Base-by-base conservation (phyloP, 2,113 vertebrate genomes). In the Hirundichthys speculiger region DNA sequence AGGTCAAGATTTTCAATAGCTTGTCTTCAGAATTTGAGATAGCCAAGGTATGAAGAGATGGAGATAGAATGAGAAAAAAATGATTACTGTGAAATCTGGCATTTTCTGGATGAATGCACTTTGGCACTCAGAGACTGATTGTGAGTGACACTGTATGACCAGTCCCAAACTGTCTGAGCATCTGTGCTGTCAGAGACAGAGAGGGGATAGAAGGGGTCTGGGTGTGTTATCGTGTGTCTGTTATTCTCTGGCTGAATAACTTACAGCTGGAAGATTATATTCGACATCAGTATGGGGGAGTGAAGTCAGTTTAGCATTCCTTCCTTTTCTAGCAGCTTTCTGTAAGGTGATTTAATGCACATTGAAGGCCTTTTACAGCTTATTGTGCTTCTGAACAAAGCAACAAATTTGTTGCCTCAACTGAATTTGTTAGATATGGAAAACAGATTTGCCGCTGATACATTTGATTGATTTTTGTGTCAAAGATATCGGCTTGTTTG, bases 41-140 rank as follows among this genome's bases (percentile, higher is more conserved):
- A 69, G 70, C 39, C 45, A 34, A 75, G 59, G 78, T 69, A 77
- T 67, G 73, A 84, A 69, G 78, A 77, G 73, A 82, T 64, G 67
- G 79, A 73, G 81, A 83, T 80, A 63, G 84, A 87, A 81, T 75
- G 74, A 79, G 78, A 80, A 59, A 80, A n/a, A 86, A 83, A 80
- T 80, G 84, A 89, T 90, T 89, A 84, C 61, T 79, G 79, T 80
- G 77, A 78, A 87, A 84, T 89, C 73, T 89, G 84, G 83, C 82
- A 83, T 87, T 89, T 88, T 89, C 82, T 85, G 88, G 85, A 73
- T 86, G 83, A 80, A 86, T 89, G 89, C 88, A 74, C 88, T 88
- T 83, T 86, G 83, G 77, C 78, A 84, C 76, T 73, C 45, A 13
- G 47, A 62, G 69, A 22, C 74, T 91, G 88, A 91, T 89, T 86